These are phyloP conservation scores for Prochilodus magdalenae DNA, from an alignment of 2,113 vertebrate genomes.

Conservation along the genomic window DNA sequence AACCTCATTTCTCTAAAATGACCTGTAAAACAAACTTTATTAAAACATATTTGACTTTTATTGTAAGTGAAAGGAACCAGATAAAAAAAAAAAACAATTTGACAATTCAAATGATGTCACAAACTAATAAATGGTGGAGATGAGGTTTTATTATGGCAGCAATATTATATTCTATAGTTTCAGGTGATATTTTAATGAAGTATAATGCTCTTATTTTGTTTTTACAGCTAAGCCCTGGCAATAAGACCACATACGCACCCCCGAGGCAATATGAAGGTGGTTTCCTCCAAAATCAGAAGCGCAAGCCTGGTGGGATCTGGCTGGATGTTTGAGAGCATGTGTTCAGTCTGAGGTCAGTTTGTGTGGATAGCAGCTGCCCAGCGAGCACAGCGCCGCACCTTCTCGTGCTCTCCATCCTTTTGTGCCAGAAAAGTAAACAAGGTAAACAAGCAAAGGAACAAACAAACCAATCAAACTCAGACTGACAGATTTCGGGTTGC, in stretches of 20 bases:
- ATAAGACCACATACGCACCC: conserved; percentile 55
- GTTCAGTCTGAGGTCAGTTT: conserved; percentile 25
- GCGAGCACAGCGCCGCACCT: conserved; percentile 8
- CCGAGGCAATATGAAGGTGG: conserved; percentile 72
- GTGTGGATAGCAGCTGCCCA: conserved; percentile 29
- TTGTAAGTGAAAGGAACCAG: too few species aligned
- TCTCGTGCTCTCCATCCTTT: conserved; percentile 12
- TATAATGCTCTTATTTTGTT: conserved; percentile 39
- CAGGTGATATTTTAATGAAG: neutral
- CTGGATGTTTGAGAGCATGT: conserved; percentile 47
- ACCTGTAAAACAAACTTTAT: too few species aligned
- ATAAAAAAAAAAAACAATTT: too few species aligned
- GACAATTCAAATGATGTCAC: too few species aligned
- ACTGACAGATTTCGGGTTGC: conserved; percentile 51
- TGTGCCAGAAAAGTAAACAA: conserved; percentile 30
- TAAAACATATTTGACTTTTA: too few species aligned
- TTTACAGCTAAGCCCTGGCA: conserved; percentile 66
- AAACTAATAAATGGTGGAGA: too few species aligned
- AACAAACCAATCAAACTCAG: conserved; percentile 7
- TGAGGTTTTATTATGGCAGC: too few species aligned
- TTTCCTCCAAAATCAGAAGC: conserved; percentile 59
- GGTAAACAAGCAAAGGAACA: conserved; percentile 22
- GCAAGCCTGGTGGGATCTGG: conserved; percentile 56
- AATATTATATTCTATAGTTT: too few species aligned
- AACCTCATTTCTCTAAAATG: too few species aligned